phyloP scores from a whole-genome alignment of 2,888 invertebrate genomes.

The Protula sp. region DNA sequence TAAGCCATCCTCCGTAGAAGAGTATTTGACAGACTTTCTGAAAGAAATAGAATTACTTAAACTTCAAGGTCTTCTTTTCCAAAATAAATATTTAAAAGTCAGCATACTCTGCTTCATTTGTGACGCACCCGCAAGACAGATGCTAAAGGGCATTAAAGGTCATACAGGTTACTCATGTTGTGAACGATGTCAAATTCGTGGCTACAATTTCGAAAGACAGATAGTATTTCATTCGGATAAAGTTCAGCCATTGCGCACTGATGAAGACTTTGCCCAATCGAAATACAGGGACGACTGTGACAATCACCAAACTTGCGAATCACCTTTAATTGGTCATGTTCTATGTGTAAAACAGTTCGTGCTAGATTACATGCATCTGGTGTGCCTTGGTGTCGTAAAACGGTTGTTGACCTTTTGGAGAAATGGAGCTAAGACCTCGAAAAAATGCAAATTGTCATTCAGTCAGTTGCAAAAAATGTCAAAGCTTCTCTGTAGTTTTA shows the following conservation, averaged over 20 bases:
- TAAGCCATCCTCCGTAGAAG: conserved; percentile 1
- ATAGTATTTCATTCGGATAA: not conserved
- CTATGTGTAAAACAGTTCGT: conserved; percentile 30
- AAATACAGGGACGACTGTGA: no score
- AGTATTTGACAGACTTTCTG: conserved; percentile 6
- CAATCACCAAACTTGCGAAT: conserved; percentile 25
- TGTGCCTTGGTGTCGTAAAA: conserved; percentile 35
- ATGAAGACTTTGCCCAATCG: conserved; percentile 20
- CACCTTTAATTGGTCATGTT: conserved; percentile 24
- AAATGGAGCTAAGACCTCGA: conserved; percentile 25
- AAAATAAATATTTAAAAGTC: not conserved
- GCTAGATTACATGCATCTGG: conserved; percentile 42
- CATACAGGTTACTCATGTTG: conserved; percentile 1
- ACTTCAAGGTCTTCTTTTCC: not conserved
- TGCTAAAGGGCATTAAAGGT: conserved; percentile 4
- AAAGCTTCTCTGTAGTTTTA: conserved; percentile 6
- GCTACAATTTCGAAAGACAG: not conserved
- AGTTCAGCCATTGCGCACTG: conserved; percentile 13
- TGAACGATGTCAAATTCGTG: conserved; percentile 6
- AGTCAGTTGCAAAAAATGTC: conserved; percentile 6
- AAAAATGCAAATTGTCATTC: conserved; percentile 8
- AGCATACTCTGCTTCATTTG: conserved; percentile 1
- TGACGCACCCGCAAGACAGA: conserved; percentile 6
- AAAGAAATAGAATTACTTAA: not conserved
- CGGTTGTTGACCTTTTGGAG: conserved; percentile 24